Evolutionary conservation across 1,140 invertebrate genomes (phyloP), one percentile per base, ranked within the genome.

Genomic region (Polypedilum pembai): DNA sequence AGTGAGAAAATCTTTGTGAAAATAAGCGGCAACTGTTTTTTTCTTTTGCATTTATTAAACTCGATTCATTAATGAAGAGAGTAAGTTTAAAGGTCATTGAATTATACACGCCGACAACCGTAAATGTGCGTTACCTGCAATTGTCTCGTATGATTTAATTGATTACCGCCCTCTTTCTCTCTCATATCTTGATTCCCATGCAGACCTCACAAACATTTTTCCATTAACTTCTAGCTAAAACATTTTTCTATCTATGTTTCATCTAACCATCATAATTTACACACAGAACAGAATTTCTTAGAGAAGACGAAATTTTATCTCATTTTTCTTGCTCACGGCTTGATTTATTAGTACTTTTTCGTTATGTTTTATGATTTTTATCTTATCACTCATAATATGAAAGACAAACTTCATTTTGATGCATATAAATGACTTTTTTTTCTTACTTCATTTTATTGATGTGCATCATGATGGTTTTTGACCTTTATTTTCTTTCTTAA

Each of bases 51-150:
- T 56, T 56, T 12, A 56, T 56, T 56, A 56, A 56, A 56, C 45
- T 56, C 24, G 24, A 33, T 33, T 33, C 24, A 33, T 56, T 56
- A 12, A 56, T 56, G 45, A n/a, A 12, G n/a, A n/a, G 12, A 56
- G 45, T 56, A 12, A 56, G 45, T 56, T 56, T n/a, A 56, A 56
- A 56, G 45, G 45, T 56, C 45, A 56, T n/a, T 56, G 45, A 56
- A 12, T 56, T 56, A 12, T 56, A n/a, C 45, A n/a, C 45, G 45
- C 4, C 45, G 45, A 56, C 45, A 56, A 56, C 12, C 45, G n/a
- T 56, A 56, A 56, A n/a, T n/a, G 45, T 56, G 45, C 45, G 45
- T 56, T 56, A 56, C 45, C 45, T 56, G 45, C 45, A 56, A 56
- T 15, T 56, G 45, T 56, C 45, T 56, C 45, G n/a, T 12, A 56